Conservation (phyloP, 2,113 vertebrate species). For the Hippopotamus amphibius region DNA sequence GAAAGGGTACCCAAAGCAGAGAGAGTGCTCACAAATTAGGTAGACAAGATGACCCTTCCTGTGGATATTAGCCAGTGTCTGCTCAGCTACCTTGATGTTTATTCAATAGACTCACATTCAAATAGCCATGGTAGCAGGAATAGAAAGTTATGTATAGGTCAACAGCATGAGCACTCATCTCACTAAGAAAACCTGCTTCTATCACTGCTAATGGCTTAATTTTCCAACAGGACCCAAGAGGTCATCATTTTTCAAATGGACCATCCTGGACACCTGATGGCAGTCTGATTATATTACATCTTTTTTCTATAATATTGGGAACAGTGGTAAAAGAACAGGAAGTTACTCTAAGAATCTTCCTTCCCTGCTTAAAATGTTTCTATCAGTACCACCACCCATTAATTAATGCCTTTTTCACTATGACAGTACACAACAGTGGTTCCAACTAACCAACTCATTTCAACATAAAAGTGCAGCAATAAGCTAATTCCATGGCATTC, state of each 20-base stretch:
- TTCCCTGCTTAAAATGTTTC: not conserved
- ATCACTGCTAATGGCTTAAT: not conserved
- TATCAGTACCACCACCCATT: not conserved
- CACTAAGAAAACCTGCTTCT: not conserved
- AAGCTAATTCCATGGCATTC: not conserved
- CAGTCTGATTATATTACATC: not conserved
- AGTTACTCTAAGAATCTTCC: not conserved
- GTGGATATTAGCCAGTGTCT: not conserved
- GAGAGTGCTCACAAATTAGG: not conserved
- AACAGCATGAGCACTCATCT: not conserved
- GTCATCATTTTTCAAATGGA: slow-evolving; percentile 16
- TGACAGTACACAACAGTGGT: not conserved
- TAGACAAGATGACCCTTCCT: not conserved
- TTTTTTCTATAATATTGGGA: not conserved
- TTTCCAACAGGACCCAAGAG: not conserved
- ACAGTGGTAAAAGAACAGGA: not conserved
- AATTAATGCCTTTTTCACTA: not conserved
- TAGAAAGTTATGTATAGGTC: not conserved
- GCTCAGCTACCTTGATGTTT: not conserved
- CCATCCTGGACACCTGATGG: not conserved
- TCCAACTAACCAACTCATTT: not conserved
- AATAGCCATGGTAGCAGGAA: not conserved
- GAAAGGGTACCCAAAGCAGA: not conserved
- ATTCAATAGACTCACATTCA: not conserved
- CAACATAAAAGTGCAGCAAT: not conserved